Base-by-base conservation (phyloP, 2,888 invertebrate genomes). In the Hybos culiciformis region DNA sequence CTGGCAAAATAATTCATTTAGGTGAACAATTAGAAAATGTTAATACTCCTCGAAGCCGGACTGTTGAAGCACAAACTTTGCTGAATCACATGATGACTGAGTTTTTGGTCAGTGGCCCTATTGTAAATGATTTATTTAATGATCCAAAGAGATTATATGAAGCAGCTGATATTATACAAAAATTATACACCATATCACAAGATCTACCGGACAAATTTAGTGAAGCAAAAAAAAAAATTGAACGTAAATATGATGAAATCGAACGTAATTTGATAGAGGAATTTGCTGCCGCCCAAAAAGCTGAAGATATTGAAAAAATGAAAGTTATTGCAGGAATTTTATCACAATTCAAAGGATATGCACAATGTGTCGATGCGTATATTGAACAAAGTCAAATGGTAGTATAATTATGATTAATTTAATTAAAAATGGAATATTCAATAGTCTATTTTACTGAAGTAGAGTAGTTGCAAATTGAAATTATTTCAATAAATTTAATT, bases 11-110 rank as follows among this genome's bases (percentile, higher is more conserved):
- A 1, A 78, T 97, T 37, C 96, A 97, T 67, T 75, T 98, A n/a
- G 98, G 97, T 0, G 97, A 97, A 67, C 97, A 98, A 61, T 70
- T 98, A 36, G 97, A 98, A 56, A 93, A 90, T 50, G 92, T 97
- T 0, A 87, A 96, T 60, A 91, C 87, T 0, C 97, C 97, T 0
- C 70, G 98, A 44, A 84, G 93, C 14, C 72, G 97, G 45, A 92
- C 94, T 0, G 90, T 90, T 0, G 97, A 98, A 57, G 97, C 97
- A 1, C 83, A 93, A 56, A 85, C 87, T 57, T 66, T 98, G 19
- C 81, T 98, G 70, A 83, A 83, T 44, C 83, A 88, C 63, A 86
- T 97, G 64, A 86, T 97, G 64, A 81, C 86, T 3, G 93, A 93
- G 59, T 97, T 97, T 63, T 70, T 96, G 4, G 80, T 81, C 42